These are phyloP conservation scores for Choristoneura fumiferana DNA, from an alignment of 1,140 invertebrate genomes.

Conservation along the genomic window DNA sequence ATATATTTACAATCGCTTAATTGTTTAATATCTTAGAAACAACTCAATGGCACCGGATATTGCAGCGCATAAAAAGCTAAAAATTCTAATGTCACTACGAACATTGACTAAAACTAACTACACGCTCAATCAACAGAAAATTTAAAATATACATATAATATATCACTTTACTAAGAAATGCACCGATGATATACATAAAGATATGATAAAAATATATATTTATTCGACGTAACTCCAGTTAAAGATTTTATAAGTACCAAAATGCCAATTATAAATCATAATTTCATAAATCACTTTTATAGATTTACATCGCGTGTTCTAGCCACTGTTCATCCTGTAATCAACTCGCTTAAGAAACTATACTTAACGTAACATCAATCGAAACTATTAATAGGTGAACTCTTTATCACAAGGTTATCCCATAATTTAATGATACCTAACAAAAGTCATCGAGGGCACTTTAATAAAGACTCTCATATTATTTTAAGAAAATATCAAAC, in stretches of 20 bases:
- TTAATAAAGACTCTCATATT: background rate
- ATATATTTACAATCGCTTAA: background rate
- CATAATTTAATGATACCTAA: conserved; percentile 22
- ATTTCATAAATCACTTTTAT: conserved; percentile 20
- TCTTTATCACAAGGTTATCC: conserved; percentile 70
- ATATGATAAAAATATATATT: no score
- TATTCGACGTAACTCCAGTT: background rate
- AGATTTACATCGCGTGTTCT: conserved; percentile 68
- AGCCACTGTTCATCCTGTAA: conserved; percentile 57
- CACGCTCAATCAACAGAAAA: conserved; percentile 11
- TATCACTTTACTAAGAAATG: no score
- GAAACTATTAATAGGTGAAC: conserved; percentile 37
- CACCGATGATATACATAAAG: no score
- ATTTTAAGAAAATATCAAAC: background rate
- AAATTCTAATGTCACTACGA: conserved; percentile 9
- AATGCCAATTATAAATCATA: conserved; percentile 45
- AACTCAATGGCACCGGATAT: conserved; percentile 1
- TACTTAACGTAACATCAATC: conserved; percentile 35
- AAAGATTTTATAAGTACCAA: conserved; percentile 45
- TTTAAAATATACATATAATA: no score
- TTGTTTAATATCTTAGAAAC: background rate
- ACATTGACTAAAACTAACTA: background rate
- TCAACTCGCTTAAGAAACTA: conserved; percentile 47
- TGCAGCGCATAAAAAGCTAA: conserved; percentile 2
- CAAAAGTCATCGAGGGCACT: background rate